phyloP scores from a whole-genome alignment of 2,797 vertebrate genomes.

The Odontamblyopus lacepedii region DNA sequence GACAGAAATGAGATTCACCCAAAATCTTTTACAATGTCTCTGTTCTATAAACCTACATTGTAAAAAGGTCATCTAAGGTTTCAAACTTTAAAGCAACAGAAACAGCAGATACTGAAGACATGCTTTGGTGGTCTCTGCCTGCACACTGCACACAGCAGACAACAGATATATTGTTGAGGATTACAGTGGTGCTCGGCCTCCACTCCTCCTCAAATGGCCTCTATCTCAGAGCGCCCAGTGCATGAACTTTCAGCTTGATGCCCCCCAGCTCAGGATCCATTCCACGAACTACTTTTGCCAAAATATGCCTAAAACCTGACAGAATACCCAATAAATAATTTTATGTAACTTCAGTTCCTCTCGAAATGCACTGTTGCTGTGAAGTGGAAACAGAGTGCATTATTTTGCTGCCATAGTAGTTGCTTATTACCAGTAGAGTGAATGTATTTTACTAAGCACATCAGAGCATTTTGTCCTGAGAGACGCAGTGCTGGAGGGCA shows the following conservation, averaged over 20 bases:
- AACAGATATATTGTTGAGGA: neutral
- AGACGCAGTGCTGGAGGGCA: neutral
- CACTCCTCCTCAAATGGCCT: slow-evolving; percentile 23
- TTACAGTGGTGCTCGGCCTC: slow-evolving; percentile 7
- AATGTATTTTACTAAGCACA: neutral
- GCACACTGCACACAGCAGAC: neutral
- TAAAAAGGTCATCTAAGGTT: neutral
- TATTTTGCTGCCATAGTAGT: neutral
- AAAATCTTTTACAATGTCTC: neutral
- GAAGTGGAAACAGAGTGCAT: neutral
- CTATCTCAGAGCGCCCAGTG: slow-evolving; percentile 6
- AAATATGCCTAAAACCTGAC: slow-evolving; percentile 4
- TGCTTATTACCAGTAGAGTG: neutral
- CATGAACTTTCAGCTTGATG: slow-evolving; percentile 9
- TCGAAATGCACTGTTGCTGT: neutral
- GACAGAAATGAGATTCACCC: neutral
- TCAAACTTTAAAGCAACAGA: neutral
- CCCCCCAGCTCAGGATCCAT: neutral
- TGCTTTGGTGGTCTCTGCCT: slow-evolving; percentile 1
- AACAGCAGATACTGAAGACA: neutral
- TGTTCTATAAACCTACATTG: neutral
- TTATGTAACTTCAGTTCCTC: neutral
- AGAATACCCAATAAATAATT: neutral
- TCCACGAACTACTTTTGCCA: neutral
- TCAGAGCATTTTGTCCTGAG: slow-evolving; percentile 1